Evolutionary conservation across 1,140 invertebrate species (phyloP).

Genomic region (Gyrodactylus bullatarudis): DNA sequence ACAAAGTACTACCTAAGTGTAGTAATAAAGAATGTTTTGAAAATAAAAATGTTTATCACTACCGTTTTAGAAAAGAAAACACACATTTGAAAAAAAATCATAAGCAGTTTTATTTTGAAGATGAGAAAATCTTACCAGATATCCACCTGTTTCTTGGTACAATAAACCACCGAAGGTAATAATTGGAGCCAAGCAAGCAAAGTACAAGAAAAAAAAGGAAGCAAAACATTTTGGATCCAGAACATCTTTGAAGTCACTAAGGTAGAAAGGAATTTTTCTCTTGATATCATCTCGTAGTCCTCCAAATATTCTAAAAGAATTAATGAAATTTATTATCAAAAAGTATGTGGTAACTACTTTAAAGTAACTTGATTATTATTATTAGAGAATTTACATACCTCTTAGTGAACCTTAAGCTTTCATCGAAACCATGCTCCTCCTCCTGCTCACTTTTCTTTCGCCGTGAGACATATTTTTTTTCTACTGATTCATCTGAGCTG

Average conservation of each 20-base stretch:
- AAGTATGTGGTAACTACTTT: neutral
- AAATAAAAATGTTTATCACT: too few relatives aligned
- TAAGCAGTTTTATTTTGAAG: too few relatives aligned
- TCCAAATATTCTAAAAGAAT: constrained; percentile 34
- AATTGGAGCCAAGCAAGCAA: constrained; percentile 59
- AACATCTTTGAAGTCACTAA: constrained; percentile 37
- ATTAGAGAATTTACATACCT: neutral
- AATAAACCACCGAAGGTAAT: constrained; percentile 48
- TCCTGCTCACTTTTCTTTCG: neutral
- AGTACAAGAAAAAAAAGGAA: constrained; percentile 73
- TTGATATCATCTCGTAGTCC: constrained; percentile 59
- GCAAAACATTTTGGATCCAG: constrained; percentile 64
- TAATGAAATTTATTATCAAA: neutral
- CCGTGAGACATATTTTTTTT: too few relatives aligned
- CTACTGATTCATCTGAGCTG: too few relatives aligned
- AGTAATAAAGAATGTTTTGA: too few relatives aligned
- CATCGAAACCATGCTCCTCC: neutral
- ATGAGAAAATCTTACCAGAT: neutral
- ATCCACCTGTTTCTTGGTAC: neutral
- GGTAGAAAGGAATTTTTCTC: constrained; percentile 46
- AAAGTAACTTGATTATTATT: too few relatives aligned
- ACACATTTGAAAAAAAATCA: neutral
- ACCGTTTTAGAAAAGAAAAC: too few relatives aligned
- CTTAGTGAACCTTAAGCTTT: neutral
- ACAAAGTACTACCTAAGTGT: too few relatives aligned